A percentile compares a stretch with the other conserved stretches of the same genome.
phyloP scores from a whole-genome alignment of 2,797 vertebrate species.

The Chloroceryle inda region DNA sequence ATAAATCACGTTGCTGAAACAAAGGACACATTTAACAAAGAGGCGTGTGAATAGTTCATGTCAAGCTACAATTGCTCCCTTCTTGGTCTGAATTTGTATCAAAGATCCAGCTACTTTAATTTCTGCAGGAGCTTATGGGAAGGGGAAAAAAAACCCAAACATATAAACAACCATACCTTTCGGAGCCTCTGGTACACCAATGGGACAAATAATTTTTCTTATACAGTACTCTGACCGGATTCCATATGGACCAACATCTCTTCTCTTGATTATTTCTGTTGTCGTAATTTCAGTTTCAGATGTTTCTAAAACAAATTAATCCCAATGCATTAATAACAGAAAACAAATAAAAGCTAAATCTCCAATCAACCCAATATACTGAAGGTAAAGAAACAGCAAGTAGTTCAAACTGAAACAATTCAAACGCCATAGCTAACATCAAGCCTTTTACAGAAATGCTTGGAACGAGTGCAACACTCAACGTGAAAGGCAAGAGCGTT shows the following conservation, averaged over 20 bases:
- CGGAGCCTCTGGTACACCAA: constrained; percentile 94
- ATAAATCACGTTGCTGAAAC: background rate
- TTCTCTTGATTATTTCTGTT: constrained; percentile 97
- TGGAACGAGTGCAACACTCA: background rate
- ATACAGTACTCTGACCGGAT: constrained; percentile 98
- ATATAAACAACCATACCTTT: constrained; percentile 85
- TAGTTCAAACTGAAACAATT: background rate
- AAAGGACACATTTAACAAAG: too few species aligned
- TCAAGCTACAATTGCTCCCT: background rate
- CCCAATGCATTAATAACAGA: constrained; percentile 36
- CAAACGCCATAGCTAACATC: background rate
- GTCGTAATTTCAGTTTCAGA: constrained; percentile 97
- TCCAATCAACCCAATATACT: background rate
- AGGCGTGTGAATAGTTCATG: background rate
- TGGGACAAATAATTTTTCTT: constrained; percentile 97
- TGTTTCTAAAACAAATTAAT: constrained; percentile 88
- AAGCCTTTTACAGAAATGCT: background rate
- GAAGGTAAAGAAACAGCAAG: background rate
- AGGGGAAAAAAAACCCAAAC: background rate
- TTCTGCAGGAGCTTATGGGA: background rate
- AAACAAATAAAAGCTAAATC: background rate
- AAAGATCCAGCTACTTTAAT: constrained; percentile 6
- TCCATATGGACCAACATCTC: constrained; percentile 94
- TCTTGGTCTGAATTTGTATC: background rate
- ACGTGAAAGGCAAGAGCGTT: background rate